These are phyloP conservation scores for Isotomurus palustris DNA, from an alignment of 2,888 invertebrate genomes.

Conservation along the genomic window DNA sequence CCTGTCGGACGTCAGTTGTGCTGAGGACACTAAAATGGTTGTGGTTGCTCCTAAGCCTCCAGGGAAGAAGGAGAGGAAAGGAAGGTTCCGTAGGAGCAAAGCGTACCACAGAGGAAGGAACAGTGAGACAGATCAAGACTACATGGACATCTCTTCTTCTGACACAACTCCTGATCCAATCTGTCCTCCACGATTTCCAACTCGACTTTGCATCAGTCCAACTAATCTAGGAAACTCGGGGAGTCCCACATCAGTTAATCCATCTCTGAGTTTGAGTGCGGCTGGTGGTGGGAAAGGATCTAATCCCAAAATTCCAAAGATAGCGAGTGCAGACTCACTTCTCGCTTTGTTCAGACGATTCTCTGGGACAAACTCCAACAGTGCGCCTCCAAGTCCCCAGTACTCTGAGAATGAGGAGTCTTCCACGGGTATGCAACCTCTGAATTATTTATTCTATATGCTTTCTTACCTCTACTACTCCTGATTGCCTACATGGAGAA, in stretches of 20 bases:
- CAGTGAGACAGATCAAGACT: slow-evolving; percentile 50
- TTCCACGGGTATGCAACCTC: slow-evolving; percentile 54
- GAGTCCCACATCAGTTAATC: too few species aligned
- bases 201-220: slow-evolving; percentile 51
- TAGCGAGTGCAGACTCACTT: slow-evolving; percentile 73
- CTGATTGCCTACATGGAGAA: slow-evolving; percentile 5
- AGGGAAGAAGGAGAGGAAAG: slow-evolving; percentile 43
- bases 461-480: not conserved
- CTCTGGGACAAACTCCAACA: slow-evolving; percentile 55
- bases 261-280: slow-evolving; percentile 4
- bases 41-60: slow-evolving; percentile 28
- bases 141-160: slow-evolving; percentile 62
- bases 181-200: slow-evolving; percentile 48
- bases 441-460: not conserved
- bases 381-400: slow-evolving; percentile 69
- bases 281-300: not conserved
- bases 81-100: slow-evolving; percentile 51
- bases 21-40: slow-evolving; percentile 45
- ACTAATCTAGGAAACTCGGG: slow-evolving; percentile 23
- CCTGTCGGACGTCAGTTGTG: slow-evolving; percentile 49
- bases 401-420: slow-evolving; percentile 66
- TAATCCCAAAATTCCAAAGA: slow-evolving; percentile 54
- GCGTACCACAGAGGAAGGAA: slow-evolving; percentile 72
- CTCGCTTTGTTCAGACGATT: slow-evolving; percentile 63
- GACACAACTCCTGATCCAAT: slow-evolving; percentile 49